These are phyloP conservation scores for Galeopsomyia nigrocyanea DNA, from an alignment of 2,888 invertebrate genomes.

Conservation along the genomic window DNA sequence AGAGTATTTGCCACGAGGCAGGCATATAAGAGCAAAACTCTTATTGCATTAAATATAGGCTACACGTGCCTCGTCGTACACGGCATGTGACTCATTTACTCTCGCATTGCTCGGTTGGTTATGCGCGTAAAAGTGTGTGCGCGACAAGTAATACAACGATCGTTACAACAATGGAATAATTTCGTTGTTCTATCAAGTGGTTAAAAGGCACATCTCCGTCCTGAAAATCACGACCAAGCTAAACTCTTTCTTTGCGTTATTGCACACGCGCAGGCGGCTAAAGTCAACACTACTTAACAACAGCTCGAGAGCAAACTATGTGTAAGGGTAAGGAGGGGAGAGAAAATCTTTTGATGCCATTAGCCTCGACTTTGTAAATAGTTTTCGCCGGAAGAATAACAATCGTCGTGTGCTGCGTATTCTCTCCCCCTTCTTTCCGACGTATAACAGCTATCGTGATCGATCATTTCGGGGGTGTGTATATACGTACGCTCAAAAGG, in stretches of 20 bases:
- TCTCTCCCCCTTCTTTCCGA: not conserved
- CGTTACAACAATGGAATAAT: no score
- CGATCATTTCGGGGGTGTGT: constrained; percentile 36
- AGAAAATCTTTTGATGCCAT: constrained; percentile 66
- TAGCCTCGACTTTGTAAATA: constrained; percentile 68
- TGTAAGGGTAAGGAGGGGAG: constrained; percentile 28
- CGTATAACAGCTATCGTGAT: constrained; percentile 33
- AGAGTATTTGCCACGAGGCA: constrained; percentile 59
- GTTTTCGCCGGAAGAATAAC: constrained; percentile 67
- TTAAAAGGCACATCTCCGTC: not conserved
- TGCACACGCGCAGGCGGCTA: not conserved
- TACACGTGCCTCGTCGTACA: constrained; percentile 45
- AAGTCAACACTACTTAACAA: not conserved
- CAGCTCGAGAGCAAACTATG: not conserved
- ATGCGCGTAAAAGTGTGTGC: constrained; percentile 13
- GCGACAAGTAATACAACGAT: not conserved
- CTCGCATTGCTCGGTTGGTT: not conserved
- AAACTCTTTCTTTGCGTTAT: constrained; percentile 52
- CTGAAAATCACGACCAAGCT: constrained; percentile 12
- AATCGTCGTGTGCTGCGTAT: constrained; percentile 52
- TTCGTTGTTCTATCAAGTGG: no score
- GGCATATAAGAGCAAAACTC: constrained; percentile 56
- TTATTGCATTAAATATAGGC: constrained; percentile 63
- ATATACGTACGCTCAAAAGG: not conserved
- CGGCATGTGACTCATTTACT: constrained; percentile 55